Percentiles rank a stretch among this genome's conserved stretches.
Conservation (phyloP, 2,113 vertebrate genomes). For the Eurystomus gularis region DNA sequence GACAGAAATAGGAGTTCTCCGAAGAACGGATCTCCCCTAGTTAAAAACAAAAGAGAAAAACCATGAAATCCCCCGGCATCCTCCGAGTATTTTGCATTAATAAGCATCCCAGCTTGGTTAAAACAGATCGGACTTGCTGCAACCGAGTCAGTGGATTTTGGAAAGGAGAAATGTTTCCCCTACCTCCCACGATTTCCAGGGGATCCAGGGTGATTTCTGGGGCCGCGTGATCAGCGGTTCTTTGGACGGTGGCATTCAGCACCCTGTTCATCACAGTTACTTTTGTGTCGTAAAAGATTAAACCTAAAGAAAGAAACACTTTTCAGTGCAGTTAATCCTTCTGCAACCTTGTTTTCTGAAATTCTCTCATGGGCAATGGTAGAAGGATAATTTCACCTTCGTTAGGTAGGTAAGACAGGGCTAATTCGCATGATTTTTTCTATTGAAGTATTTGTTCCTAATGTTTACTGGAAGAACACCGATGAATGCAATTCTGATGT, state of each 20-base stretch:
- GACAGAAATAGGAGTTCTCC: conserved; percentile 96
- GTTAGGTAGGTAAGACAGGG: background rate
- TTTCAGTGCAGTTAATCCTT: background rate
- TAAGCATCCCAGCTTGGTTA: no score
- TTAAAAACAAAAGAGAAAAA: background rate
- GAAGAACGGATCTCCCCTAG: conserved; percentile 90
- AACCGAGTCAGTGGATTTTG: rapidly evolving
- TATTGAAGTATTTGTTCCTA: background rate
- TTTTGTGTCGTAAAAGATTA: conserved; percentile 97
- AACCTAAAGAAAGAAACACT: conserved; percentile 70
- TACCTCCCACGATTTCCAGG: conserved; percentile 94
- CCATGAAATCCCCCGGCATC: background rate
- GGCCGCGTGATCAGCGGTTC: conserved; percentile 94
- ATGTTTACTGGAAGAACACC: background rate
- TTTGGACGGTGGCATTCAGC: conserved; percentile 92
- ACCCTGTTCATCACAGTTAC: conserved; percentile 95
- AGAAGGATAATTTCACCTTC: background rate
- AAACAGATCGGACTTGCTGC: rapidly evolving
- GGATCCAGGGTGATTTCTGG: conserved; percentile 97
- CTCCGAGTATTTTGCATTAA: no score
- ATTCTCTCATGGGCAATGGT: rapidly evolving
- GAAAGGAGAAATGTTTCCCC: rapidly evolving
- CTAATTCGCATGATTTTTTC: background rate
- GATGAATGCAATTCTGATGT: background rate
- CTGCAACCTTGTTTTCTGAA: background rate